Conservation (phyloP, 2,113 vertebrate species). For the Amia ocellicauda region DNA sequence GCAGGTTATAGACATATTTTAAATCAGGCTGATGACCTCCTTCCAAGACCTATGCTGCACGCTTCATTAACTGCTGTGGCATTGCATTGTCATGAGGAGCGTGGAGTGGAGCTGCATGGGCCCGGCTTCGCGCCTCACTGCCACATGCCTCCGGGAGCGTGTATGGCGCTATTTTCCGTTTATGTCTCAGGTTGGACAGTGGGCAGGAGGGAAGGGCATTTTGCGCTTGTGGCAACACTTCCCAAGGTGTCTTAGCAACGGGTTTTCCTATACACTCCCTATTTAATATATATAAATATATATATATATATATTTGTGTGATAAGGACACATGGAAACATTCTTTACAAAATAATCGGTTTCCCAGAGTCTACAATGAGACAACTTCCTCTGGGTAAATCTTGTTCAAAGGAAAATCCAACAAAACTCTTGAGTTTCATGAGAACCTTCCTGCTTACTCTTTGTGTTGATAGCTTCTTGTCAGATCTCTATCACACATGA, state of each 20-base stretch:
- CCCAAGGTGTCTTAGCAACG: constrained; percentile 32
- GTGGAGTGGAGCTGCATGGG: constrained; percentile 36
- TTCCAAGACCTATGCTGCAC: constrained; percentile 32
- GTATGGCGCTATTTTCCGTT: constrained; percentile 44
- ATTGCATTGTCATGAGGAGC: constrained; percentile 46
- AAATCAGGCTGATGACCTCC: constrained; percentile 60
- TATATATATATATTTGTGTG: neutral
- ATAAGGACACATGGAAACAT: neutral
- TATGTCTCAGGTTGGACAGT: constrained; percentile 29
- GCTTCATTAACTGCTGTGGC: constrained; percentile 53
- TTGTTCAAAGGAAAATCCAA: neutral
- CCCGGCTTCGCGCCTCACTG: constrained; percentile 41
- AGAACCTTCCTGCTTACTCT: too few relatives aligned
- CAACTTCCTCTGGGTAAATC: neutral
- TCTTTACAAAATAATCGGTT: neutral
- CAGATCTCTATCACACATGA: too few relatives aligned
- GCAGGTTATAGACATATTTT: constrained; percentile 54
- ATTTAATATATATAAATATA: too few relatives aligned
- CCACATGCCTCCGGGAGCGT: constrained; percentile 58
- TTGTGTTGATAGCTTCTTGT: neutral
- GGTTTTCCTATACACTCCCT: constrained; percentile 21
- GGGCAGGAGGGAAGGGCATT: constrained; percentile 29
- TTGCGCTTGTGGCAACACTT: constrained; percentile 34
- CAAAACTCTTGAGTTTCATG: neutral
- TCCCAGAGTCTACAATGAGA: neutral